Conservation (phyloP, 2,888 invertebrate species). For the Ctenicera cuprea region DNA sequence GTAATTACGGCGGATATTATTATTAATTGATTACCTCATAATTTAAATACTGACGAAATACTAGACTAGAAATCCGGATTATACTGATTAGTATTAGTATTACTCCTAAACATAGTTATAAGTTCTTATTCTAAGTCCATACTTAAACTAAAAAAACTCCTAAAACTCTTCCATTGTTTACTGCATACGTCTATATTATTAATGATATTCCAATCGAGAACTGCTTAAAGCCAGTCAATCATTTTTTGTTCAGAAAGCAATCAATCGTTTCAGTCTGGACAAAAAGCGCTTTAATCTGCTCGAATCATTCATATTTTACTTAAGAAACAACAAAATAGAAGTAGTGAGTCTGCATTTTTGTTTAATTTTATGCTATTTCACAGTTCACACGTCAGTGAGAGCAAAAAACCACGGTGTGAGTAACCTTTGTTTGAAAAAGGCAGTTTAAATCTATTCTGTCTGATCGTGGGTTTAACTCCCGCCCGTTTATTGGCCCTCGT, state of each 20-base stretch:
- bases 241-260: constrained; percentile 45
- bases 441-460: constrained; percentile 50
- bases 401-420: constrained; percentile 53
- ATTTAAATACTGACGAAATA: no score
- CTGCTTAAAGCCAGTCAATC: constrained; percentile 6
- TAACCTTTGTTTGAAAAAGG: constrained; percentile 58
- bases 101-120: no score
- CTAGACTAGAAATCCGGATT: no score
- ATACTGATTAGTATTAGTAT: no score
- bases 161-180: constrained; percentile 3
- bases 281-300: constrained; percentile 61
- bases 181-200: constrained; percentile 26
- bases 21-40: no score
- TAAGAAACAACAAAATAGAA: constrained; percentile 61
- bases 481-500: constrained; percentile 51
- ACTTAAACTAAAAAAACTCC: no score
- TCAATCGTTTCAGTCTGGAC: constrained; percentile 43
- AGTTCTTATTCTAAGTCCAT: no score
- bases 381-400: constrained; percentile 63
- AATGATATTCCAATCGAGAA: constrained; percentile 15
- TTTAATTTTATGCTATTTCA: constrained; percentile 68
- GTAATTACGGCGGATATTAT: no score
- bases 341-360: constrained; percentile 62
- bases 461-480: constrained; percentile 45
- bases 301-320: constrained; percentile 66